Percentiles rank a stretch among this genome's conserved stretches.
Conservation (phyloP, 2,113 vertebrate species). For the Salvator merianae region DNA sequence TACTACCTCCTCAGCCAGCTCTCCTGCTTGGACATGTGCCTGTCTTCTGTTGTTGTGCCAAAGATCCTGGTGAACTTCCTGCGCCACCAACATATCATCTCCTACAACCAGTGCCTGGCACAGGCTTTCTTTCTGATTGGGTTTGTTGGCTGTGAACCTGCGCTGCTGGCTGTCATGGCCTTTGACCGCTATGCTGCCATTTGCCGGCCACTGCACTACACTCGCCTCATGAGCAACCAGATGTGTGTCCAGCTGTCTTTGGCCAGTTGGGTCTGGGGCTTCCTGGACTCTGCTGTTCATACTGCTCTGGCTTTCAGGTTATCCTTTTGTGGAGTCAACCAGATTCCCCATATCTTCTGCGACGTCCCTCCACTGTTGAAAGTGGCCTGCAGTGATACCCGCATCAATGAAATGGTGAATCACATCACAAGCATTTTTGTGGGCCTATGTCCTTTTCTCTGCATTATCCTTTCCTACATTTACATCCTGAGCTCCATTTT, state of each 20-base stretch:
- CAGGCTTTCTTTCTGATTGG: slow-evolving; percentile 52
- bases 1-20: slow-evolving; percentile 57
- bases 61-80: slow-evolving; percentile 51
- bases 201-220: not conserved
- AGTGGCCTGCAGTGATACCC: slow-evolving; percentile 14
- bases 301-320: slow-evolving; percentile 7
- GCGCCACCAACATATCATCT: slow-evolving; percentile 26
- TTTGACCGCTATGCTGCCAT: slow-evolving; percentile 5
- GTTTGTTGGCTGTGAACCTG: slow-evolving; percentile 39
- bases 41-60: slow-evolving; percentile 20
- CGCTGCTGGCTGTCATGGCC: slow-evolving; percentile 11
- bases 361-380: not conserved
- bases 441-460: not conserved
- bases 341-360: slow-evolving; percentile 22
- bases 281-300: slow-evolving; percentile 48
- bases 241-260: slow-evolving; percentile 20
- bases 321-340: too few species aligned
- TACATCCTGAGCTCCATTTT: slow-evolving; percentile 5
- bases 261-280: not conserved
- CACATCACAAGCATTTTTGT: not conserved
- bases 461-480: not conserved
- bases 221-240: not conserved
- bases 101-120: slow-evolving; percentile 37
- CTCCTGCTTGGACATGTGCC: slow-evolving; percentile 49
- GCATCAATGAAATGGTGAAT: not conserved